Percentiles rank a stretch among this genome's conserved stretches.
Evolutionary conservation across 2,797 vertebrate species (phyloP).

Genomic region (Onychomys leucogaster): DNA sequence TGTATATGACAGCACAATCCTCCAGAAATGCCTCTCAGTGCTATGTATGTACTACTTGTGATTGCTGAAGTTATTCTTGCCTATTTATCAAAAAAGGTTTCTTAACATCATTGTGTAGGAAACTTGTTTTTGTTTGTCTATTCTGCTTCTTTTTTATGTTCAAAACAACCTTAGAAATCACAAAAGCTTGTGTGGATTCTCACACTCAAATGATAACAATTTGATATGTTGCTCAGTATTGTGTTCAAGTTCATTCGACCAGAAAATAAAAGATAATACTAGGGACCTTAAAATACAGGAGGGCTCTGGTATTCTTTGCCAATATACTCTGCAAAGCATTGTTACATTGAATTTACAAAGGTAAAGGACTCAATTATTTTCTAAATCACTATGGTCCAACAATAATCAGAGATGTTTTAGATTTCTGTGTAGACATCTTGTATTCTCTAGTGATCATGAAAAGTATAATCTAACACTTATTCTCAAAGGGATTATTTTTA

Average conservation of each 20-base stretch:
- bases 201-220: not conserved
- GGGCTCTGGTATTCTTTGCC: not conserved
- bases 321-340: not conserved
- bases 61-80: not conserved
- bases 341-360: not conserved
- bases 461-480: not conserved
- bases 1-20: not conserved
- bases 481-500: not conserved
- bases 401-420: not conserved
- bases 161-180: not conserved
- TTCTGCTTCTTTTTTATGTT: not conserved
- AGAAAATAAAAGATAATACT: not conserved
- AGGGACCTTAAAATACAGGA: not conserved
- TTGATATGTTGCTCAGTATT: not conserved
- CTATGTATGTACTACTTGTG: not conserved
- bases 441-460: not conserved
- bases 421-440: not conserved
- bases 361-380: slow-evolving; percentile 2
- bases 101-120: not conserved
- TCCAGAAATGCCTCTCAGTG: not conserved
- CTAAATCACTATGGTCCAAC: not conserved
- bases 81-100: not conserved
- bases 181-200: not conserved
- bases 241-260: not conserved
- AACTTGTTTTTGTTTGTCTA: not conserved